Percentiles rank a stretch among this genome's conserved stretches.
Evolutionary conservation across 2,888 invertebrate species (phyloP).

Genomic region (Andrena minutula): DNA sequence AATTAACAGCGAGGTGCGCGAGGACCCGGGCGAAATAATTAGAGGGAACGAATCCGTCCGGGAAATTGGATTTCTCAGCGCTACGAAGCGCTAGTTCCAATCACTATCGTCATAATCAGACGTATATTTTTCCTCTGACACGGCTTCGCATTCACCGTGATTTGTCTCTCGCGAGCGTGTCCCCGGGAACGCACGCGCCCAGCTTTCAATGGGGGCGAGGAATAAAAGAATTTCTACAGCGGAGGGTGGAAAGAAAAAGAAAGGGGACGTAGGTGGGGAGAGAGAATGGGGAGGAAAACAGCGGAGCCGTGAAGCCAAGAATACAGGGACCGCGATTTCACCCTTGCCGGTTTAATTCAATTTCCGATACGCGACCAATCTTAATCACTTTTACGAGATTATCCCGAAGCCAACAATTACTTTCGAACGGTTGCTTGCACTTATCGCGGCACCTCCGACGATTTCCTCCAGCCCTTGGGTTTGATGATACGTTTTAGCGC

Average conservation of each 20-base stretch:
- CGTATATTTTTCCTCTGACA: constrained; percentile 27
- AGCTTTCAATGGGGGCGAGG: not conserved
- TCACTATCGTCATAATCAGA: constrained; percentile 37
- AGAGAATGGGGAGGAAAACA: not conserved
- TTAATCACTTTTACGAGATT: constrained; percentile 50
- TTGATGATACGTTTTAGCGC: not conserved
- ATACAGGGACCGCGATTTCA: constrained; percentile 30
- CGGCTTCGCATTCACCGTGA: not conserved
- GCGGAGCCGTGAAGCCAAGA: constrained; percentile 1
- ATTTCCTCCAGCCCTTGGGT: not conserved
- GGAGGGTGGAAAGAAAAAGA: too few relatives aligned
- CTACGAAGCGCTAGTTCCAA: constrained; percentile 14
- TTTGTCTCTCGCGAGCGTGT: constrained; percentile 4
- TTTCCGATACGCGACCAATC: constrained; percentile 54
- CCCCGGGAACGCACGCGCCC: not conserved
- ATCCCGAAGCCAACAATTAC: constrained; percentile 53
- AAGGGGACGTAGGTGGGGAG: not conserved
- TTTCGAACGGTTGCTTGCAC: constrained; percentile 28
- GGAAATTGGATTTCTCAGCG: constrained; percentile 50
- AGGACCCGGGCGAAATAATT: constrained; percentile 51
- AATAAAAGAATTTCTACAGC: constrained; percentile 13
- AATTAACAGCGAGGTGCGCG: constrained; percentile 44
- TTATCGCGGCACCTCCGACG: not conserved
- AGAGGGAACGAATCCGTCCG: constrained; percentile 50
- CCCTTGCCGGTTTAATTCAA: constrained; percentile 41